Base-by-base conservation (phyloP, 2,113 vertebrate genomes). In the Ptyas mucosa region DNA sequence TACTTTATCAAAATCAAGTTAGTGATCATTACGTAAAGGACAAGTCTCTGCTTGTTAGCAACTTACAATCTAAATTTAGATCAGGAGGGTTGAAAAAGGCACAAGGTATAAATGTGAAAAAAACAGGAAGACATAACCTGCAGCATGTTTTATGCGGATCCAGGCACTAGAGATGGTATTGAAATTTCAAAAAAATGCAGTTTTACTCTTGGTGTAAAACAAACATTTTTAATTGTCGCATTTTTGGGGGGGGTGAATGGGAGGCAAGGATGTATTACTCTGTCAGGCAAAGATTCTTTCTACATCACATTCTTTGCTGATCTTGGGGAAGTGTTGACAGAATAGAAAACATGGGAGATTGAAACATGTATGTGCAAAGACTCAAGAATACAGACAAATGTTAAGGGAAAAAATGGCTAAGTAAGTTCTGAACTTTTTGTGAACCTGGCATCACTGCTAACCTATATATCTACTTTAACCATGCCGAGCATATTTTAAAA, bases 31-130 rank as follows among this genome's bases (percentile, higher is more conserved):
- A 39, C 0, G 7, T 81, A 81, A 81, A 43, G 18, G 75, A 81
- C 75, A 81, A 81, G 75, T 81, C 75, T 10, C 54, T 51, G 57
- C 61, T 61, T 69, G 57, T 34, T 88, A 52, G n/a, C 69, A 54
- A 23, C 12, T 81, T 81, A 49, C 26, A 23, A 26, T 86, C 90
- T 91, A 91, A 86, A 87, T 87, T 91, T 91, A 91, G 90, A 87
- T 87, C 81, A 24, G n/a, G 34, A 43, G 8, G 34, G 7, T 53
- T 51, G 34, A 43, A 87, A 23, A 43, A 53, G 26, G 53, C n/a
- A 29, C 1, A 54, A 64, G 51, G 11, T n/a, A 24, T 64, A 54
- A 53, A 88, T 46, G 29, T 64, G 43, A 52, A 26, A 26, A 87
- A 90, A 87, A 52, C 34, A 29, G 46, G 86, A 15, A 87, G 34